Evolutionary conservation across 2,888 invertebrate genomes (phyloP).

Genomic region (Andrena marginata): DNA sequence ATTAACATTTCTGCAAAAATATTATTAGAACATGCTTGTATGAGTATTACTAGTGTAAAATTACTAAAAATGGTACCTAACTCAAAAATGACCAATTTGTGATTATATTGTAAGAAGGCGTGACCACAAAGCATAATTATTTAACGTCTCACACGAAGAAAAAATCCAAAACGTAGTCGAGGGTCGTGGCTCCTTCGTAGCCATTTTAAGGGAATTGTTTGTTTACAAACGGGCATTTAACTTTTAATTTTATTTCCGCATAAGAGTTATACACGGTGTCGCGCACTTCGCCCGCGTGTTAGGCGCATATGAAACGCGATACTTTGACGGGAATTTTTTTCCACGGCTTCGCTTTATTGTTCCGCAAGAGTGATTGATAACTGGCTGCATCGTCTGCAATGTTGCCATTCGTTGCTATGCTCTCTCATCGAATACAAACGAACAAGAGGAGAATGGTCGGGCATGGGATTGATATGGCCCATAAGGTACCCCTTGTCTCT

Average conservation of each 20-base stretch:
- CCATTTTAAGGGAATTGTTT: not conserved
- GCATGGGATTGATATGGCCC: conserved; percentile 52
- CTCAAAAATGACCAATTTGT: no score
- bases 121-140: no score
- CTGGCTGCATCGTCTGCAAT: conserved; percentile 74
- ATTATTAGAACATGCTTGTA: no score
- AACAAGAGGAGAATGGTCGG: conserved; percentile 48
- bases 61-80: no score
- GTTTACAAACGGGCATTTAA: conserved; percentile 35
- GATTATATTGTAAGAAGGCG: no score
- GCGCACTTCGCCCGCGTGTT: conserved; percentile 39
- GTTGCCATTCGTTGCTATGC: conserved; percentile 57
- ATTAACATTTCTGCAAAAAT: no score
- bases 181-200: not conserved
- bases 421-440: conserved; percentile 64
- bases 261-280: conserved; percentile 29
- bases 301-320: conserved; percentile 75
- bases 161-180: not conserved
- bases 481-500: conserved; percentile 60
- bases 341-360: conserved; percentile 78
- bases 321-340: conserved; percentile 76
- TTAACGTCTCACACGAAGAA: not conserved
- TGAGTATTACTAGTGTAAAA: no score
- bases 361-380: conserved; percentile 77
- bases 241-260: conserved; percentile 53